Percentiles rank a stretch among this genome's conserved stretches.
Evolutionary conservation across 2,113 vertebrate genomes (phyloP).

Genomic region (Lanius ludovicianus): DNA sequence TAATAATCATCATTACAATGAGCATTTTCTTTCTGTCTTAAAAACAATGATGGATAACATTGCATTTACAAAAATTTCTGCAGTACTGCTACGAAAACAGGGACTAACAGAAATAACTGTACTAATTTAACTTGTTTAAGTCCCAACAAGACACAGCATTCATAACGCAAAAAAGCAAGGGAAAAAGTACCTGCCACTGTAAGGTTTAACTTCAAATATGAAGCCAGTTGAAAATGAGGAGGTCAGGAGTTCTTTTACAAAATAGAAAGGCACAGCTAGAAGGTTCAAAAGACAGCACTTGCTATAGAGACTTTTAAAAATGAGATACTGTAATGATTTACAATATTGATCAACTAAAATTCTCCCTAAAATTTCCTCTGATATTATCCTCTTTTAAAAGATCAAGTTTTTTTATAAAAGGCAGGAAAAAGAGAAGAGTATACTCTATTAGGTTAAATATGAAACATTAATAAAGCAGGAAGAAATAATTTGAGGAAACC

Average conservation of each 20-base stretch:
- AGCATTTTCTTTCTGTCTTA: neutral
- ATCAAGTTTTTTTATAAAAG: neutral
- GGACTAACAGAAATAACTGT: neutral
- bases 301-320: neutral
- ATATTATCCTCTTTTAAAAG: neutral
- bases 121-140: neutral
- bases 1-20: neutral
- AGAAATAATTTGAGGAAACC: neutral
- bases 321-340: neutral
- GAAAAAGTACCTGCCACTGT: neutral
- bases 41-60: neutral
- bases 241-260: neutral
- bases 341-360: neutral
- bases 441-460: neutral
- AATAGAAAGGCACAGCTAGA: neutral
- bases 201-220: neutral
- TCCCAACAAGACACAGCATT: neutral
- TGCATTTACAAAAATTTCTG: neutral
- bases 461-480: neutral
- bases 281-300: neutral
- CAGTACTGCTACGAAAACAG: neutral
- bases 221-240: neutral
- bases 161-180: neutral
- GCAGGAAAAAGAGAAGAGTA: neutral
- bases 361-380: neutral